Conservation (phyloP, 1,140 invertebrate species). For the Euura saliciscinereae region DNA sequence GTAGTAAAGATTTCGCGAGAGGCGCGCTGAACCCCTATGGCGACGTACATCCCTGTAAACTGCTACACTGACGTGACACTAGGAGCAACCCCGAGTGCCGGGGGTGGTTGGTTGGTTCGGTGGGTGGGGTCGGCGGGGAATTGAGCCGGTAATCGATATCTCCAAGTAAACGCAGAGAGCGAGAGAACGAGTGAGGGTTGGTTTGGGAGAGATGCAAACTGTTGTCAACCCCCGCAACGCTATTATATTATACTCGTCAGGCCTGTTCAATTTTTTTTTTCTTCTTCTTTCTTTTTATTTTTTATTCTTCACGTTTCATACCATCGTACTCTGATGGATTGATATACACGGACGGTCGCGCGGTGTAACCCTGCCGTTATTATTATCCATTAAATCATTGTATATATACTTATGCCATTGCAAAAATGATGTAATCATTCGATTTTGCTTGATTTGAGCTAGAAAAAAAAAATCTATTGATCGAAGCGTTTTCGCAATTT, state of each 20-base stretch:
- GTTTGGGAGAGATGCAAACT: conserved; percentile 9
- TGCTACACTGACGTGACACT: conserved; percentile 53
- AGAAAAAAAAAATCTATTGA: too few relatives aligned
- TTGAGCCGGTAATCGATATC: conserved; percentile 59
- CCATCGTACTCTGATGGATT: too few relatives aligned
- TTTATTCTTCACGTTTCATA: conserved; percentile 23
- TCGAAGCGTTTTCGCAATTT: conserved; percentile 34
- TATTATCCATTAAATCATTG: too few relatives aligned
- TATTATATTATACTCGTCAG: background rate
- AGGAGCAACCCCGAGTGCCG: conserved; percentile 40
- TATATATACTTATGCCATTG: too few relatives aligned
- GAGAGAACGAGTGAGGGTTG: conserved; percentile 17
- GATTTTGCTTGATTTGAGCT: too few relatives aligned
- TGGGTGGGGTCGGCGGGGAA: conserved; percentile 29
- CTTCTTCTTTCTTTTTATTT: too few relatives aligned
- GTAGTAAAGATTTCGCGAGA: conserved; percentile 29
- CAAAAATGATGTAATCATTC: too few relatives aligned
- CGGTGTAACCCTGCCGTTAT: too few relatives aligned
- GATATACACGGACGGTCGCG: too few relatives aligned
- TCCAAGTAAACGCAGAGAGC: conserved; percentile 57
- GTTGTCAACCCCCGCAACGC: background rate
- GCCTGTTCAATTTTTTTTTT: too few relatives aligned
- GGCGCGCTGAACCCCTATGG: conserved; percentile 27
- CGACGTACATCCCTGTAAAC: conserved; percentile 45
- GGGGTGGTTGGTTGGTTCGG: conserved; percentile 20